A percentile compares a stretch with the other conserved stretches of the same genome.
These are phyloP conservation scores for Actinia equina DNA, from an alignment of 64 coral and sea anemone genomes.

Conservation along the genomic window DNA sequence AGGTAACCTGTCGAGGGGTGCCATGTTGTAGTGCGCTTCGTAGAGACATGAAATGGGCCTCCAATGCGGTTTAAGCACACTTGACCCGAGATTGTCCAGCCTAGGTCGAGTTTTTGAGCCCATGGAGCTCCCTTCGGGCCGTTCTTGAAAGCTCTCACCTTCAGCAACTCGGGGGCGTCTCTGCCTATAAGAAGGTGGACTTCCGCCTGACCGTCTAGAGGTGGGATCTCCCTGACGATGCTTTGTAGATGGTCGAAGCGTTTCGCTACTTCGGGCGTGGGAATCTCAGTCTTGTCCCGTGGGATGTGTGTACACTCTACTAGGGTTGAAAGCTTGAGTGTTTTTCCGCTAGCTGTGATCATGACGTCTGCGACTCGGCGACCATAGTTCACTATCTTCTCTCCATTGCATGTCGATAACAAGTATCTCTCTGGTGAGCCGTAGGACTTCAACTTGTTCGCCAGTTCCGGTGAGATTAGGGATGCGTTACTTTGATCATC, in stretches of 20 bases:
- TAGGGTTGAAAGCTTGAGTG: neutral
- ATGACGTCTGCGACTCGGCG: neutral
- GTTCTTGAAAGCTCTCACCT: conserved; percentile 29
- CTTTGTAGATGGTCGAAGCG: neutral
- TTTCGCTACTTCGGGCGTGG: neutral
- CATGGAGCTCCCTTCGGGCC: conserved; percentile 29
- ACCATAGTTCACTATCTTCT: neutral
- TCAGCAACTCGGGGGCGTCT: conserved; percentile 19
- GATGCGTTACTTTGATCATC: conserved; percentile 7
- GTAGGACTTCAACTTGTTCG: neutral
- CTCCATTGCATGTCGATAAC: neutral
- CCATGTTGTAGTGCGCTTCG: neutral
- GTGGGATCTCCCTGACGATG: conserved; percentile 10
- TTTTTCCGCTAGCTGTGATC: neutral
- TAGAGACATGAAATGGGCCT: neutral
- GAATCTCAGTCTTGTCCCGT: conserved; percentile 6
- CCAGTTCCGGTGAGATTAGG: too few relatives aligned
- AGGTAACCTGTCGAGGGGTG: neutral
- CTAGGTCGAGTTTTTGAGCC: neutral
- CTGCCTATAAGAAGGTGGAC: conserved; percentile 14
- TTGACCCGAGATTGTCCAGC: conserved; percentile 21
- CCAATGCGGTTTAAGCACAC: neutral
- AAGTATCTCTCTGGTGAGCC: neutral
- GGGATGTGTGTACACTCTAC: conserved; percentile 17
- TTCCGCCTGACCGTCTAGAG: neutral